Base-by-base conservation (phyloP, 2,888 invertebrate genomes). In the Mactromeris polynyma region DNA sequence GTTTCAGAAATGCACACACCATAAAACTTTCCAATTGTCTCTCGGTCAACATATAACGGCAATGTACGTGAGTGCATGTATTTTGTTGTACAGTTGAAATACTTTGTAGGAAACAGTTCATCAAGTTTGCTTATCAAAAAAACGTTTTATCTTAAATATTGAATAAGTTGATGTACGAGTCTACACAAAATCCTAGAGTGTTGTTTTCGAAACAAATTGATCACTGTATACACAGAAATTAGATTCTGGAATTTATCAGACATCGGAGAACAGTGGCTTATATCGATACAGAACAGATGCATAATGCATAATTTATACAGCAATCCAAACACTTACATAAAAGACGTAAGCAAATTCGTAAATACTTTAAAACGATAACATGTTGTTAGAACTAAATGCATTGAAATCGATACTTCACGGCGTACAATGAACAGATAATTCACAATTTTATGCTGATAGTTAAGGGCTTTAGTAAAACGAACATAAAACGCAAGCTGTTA, bases 271-370 rank as follows among this genome's bases (percentile, higher is more conserved):
- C 58, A 64, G 26, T n/a, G 9, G 73, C 36, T 11, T 19, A 33
- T 19, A 33, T 19, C 31, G 36, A 73, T 73, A 33, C 2, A 17
- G 9, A 73, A 73, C 73, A 73, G 73, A 73, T 73, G 73, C 73
- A 73, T 36, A 17, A 73, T 36, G 36, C 36, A 73, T 36, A 73
- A 73, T 73, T 36, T 73, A 73, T 73, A 73, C 73, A 73, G 19
- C 17, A 33, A 73, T 14, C 73, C 36, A 73, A 73, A 73, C 36
- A 73, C 73, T 73, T 73, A 73, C 33, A 19, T 36, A 33, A 73
- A 73, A 73, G 36, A 73, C 26, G 73, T 33, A 36, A 73, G 26
- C 33, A 73, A 73, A 73, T 73, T 64, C 58, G 73, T 36, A 73
- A 73, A 36, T 19, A 73, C 73, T 73, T 33, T 26, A 11, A 73